Conservation (phyloP, 1,140 invertebrate species). For the Leptinotarsa lineolata region DNA sequence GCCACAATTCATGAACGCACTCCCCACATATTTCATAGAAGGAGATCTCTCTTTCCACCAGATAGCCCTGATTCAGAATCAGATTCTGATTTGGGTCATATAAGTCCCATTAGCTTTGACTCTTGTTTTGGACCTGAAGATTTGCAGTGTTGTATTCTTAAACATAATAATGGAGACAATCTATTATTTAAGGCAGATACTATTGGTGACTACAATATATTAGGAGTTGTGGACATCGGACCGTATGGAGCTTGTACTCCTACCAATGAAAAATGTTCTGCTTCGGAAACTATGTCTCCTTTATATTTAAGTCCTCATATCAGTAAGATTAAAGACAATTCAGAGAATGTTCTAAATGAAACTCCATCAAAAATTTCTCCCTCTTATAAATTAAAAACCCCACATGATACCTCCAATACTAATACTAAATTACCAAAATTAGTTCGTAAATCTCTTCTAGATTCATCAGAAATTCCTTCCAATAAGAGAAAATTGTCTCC, state of each 20-base stretch:
- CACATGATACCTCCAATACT: slow-evolving; percentile 54
- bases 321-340: neutral
- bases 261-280: slow-evolving; percentile 18
- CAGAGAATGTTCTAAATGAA: slow-evolving; percentile 25
- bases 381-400: slow-evolving; percentile 60
- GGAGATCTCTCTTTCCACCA: slow-evolving; percentile 45
- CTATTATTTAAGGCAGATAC: slow-evolving; percentile 12
- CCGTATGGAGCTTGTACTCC: slow-evolving; percentile 20
- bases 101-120: slow-evolving; percentile 42
- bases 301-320: slow-evolving; percentile 32
- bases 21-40: slow-evolving; percentile 25
- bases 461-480: slow-evolving; percentile 33
- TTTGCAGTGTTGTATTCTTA: neutral
- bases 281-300: slow-evolving; percentile 35
- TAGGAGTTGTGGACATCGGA: slow-evolving; percentile 34
- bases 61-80: slow-evolving; percentile 31
- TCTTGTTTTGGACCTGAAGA: slow-evolving; percentile 32
- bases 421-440: slow-evolving; percentile 45
- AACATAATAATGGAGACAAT: slow-evolving; percentile 9
- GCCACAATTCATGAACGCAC: slow-evolving; percentile 7
- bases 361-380: slow-evolving; percentile 53
- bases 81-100: slow-evolving; percentile 45
- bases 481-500: slow-evolving; percentile 34
- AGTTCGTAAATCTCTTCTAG: slow-evolving; percentile 45
- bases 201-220: slow-evolving; percentile 34